phyloP scores from a whole-genome alignment of 2,888 invertebrate genomes.

The Pristionchus japonicus region DNA sequence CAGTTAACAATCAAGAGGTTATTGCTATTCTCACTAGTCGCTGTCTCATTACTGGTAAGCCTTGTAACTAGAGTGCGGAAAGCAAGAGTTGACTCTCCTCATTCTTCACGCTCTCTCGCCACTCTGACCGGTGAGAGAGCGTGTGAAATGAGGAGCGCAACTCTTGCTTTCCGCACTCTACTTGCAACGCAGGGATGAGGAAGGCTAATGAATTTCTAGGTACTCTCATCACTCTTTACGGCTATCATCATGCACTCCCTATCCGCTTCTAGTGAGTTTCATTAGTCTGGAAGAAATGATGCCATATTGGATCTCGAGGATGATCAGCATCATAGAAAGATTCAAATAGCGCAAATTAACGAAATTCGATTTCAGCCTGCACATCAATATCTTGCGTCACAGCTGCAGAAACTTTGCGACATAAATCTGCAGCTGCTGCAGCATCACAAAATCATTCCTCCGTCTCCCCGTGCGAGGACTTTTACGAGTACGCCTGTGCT shows the following conservation, averaged over 20 bases:
- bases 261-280: not conserved
- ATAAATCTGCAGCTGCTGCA: not conserved
- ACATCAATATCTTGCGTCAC: not conserved
- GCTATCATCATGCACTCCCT: not conserved
- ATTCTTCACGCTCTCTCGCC: too few species aligned
- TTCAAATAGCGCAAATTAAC: not conserved
- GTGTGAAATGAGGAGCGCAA: not conserved
- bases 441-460: not conserved
- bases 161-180: too few species aligned
- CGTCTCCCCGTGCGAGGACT: not conserved
- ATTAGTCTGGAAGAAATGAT: too few species aligned
- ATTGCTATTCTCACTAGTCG: not conserved
- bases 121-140: too few species aligned
- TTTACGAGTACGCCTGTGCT: not conserved
- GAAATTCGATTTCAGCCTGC: not conserved
- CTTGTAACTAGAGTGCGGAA: too few species aligned
- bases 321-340: too few species aligned
- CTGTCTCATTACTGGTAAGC: constrained; percentile 3
- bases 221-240: not conserved
- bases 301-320: not conserved
- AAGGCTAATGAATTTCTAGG: not conserved
- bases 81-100: too few species aligned
- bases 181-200: too few species aligned
- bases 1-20: constrained; percentile 7
- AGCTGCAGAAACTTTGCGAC: not conserved